Evolutionary conservation across 53 echinoderm and acorn worm species (phyloP), one percentile per base, ranked within the genome.

Genomic region (Astropecten irregularis): DNA sequence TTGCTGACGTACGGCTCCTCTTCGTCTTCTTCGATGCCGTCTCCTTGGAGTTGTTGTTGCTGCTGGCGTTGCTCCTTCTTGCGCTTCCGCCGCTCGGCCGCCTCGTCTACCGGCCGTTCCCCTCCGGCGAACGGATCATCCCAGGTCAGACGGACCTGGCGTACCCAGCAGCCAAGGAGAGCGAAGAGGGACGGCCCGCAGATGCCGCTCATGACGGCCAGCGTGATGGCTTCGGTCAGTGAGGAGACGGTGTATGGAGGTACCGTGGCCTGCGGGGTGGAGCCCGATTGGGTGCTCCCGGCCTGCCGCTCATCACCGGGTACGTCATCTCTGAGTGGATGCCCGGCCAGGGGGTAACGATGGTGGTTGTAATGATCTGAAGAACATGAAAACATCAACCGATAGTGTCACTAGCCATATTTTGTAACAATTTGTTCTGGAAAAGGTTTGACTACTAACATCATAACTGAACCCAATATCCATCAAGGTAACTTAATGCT

Each of bases 71-170:
- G 34, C n/a, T 28, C 16, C 28, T 36, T 40, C 74, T 74, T 57
- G 53, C 26, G 38, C 40, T 58, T 74, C 36, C 74, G 55, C 9
- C 74, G 37, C 55, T 40, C 28, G 28, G 58, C 74, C 56, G 74
- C 54, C 36, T 57, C 57, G 57, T 74, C 74, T 28, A 16, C 29
- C 27, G 74, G 74, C 23, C 74, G 56, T 39, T 74, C 55, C 0
- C 74, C 74, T 2, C 74, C 74, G 40, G 74, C 74, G 74, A 74
- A 74, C 23, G 74, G 74, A 39, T 74, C 74, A 57, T 74, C 74
- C 74, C 74, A 74, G 40, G 74, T 74, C 26, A 55, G 56, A 13
- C 74, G 57, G 56, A 74, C 56, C 56, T 74, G 74, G 16, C 74
- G 74, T 37, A 74, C 56, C 13, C 74, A 55, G 40, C 74, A 74